A percentile compares a stretch with the other conserved stretches of the same genome.
Conservation (phyloP, 2,888 invertebrate species). For the Cephus pygmeus region DNA sequence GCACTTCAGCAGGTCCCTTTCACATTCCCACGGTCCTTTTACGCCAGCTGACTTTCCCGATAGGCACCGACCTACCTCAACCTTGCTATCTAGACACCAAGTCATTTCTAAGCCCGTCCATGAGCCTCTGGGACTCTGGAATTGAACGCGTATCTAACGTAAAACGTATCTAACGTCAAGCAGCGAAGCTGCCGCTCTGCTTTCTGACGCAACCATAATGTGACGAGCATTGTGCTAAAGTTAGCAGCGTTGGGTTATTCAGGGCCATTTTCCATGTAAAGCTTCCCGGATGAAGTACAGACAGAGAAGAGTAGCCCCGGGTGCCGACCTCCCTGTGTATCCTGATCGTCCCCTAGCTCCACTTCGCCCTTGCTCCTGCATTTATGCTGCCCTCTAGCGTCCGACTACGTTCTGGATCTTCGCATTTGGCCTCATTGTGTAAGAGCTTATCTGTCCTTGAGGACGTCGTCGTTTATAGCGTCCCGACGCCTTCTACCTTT, state of each 20-base stretch:
- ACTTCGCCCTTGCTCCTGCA: constrained; percentile 27
- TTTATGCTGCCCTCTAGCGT: constrained; percentile 8
- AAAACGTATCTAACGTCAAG: not conserved
- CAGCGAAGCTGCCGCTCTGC: constrained; percentile 17
- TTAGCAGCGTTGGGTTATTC: constrained; percentile 56
- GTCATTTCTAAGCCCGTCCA: not conserved
- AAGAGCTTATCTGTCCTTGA: constrained; percentile 41
- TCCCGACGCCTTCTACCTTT: not conserved
- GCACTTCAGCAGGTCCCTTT: not conserved
- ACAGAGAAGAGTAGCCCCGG: constrained; percentile 56
- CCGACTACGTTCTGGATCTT: constrained; percentile 26
- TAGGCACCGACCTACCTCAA: not conserved
- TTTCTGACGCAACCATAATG: constrained; percentile 55
- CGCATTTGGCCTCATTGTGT: constrained; percentile 48
- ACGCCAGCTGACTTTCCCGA: not conserved
- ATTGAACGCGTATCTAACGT: not conserved
- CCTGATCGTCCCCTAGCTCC: constrained; percentile 57
- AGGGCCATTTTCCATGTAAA: constrained; percentile 57
- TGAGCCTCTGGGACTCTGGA: not conserved
- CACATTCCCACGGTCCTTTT: not conserved
- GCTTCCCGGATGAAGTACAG: constrained; percentile 46
- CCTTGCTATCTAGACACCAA: not conserved
- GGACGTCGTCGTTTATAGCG: not conserved
- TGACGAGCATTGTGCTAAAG: constrained; percentile 59
- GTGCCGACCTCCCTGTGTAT: constrained; percentile 52